Percentiles rank a stretch among this genome's conserved stretches.
Conservation (phyloP, 1,140 invertebrate genomes). For the Bombus breviceps region DNA sequence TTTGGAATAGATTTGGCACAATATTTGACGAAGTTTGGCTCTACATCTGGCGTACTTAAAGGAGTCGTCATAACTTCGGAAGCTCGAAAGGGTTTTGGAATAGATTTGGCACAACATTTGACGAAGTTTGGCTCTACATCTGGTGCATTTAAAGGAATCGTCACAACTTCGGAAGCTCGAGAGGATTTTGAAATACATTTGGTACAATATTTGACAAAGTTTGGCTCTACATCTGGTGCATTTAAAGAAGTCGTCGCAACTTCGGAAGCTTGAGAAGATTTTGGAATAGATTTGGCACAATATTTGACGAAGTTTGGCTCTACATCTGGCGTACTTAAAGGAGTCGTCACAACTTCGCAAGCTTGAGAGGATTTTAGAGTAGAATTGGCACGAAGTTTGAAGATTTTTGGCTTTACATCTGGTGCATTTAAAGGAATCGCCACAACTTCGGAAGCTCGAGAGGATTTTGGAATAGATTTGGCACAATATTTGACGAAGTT, state of each 20-base stretch:
- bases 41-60: too few relatives aligned
- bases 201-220: fast-evolving
- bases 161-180: too few relatives aligned
- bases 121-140: too few relatives aligned
- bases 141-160: too few relatives aligned
- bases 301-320: fast-evolving
- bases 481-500: fast-evolving
- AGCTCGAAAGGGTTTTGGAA: fast-evolving
- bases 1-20: fast-evolving
- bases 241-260: neutral
- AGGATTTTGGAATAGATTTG: neutral
- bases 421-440: too few relatives aligned
- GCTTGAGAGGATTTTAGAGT: too few relatives aligned
- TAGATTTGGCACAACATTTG: too few relatives aligned
- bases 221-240: fast-evolving
- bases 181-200: too few relatives aligned
- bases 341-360: too few relatives aligned
- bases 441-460: neutral
- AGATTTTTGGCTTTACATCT: fast-evolving
- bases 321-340: too few relatives aligned
- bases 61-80: too few relatives aligned
- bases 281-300: fast-evolving
- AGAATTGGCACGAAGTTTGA: fast-evolving
- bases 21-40: fast-evolving
- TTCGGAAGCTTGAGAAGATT: neutral